These are phyloP conservation scores for Heterocephalus glaber DNA, from an alignment of 2,113 vertebrate species.

Conservation along the genomic window DNA sequence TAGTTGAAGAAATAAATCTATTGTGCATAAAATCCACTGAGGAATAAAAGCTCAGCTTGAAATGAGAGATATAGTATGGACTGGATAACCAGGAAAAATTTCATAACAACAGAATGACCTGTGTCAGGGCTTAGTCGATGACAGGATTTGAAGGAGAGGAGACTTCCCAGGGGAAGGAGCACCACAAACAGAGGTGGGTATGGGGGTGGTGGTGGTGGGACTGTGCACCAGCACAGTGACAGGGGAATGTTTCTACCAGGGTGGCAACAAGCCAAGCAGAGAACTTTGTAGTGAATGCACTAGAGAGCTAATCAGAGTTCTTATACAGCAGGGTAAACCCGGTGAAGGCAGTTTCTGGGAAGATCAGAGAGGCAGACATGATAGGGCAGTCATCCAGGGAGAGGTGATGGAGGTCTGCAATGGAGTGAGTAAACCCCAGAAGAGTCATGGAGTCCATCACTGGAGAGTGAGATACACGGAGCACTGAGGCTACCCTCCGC, in stretches of 20 bases:
- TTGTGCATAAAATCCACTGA: neutral
- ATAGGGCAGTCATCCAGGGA: neutral
- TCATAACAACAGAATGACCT: neutral
- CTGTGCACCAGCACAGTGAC: neutral
- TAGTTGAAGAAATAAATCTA: constrained; percentile 17
- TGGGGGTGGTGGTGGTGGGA: too few relatives aligned
- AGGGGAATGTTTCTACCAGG: neutral
- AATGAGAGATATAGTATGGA: neutral
- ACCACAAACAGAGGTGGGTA: fast-evolving
- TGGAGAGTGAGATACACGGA: neutral
- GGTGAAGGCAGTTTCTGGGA: neutral
- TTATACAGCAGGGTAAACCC: neutral
- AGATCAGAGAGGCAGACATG: neutral
- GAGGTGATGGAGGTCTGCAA: neutral
- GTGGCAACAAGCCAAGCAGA: neutral
- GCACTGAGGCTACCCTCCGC: neutral
- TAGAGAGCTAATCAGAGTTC: neutral
- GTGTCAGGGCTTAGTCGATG: neutral
- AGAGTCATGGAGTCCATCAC: neutral
- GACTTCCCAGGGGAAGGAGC: neutral
- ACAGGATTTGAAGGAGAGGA: neutral
- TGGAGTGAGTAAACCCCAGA: neutral
- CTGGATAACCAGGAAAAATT: neutral
- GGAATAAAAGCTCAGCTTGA: neutral
- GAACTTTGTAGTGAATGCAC: too few relatives aligned